Evolutionary conservation across 2,888 invertebrate species (phyloP), one percentile per base, ranked within the genome.

Genomic region (Labia minor): DNA sequence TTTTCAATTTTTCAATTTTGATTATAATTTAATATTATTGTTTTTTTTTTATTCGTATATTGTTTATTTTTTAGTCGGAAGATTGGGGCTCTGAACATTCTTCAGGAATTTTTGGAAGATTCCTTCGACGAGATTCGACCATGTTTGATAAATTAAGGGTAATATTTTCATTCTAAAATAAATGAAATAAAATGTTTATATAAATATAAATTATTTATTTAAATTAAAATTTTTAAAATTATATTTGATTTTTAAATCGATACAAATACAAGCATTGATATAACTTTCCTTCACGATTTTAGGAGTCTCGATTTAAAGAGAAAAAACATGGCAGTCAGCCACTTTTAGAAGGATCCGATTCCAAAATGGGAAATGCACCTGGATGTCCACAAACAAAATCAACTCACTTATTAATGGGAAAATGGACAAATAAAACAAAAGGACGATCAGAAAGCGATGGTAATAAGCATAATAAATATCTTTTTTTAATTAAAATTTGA

Each of bases 71-170:
- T 37, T 72, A 86, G 85, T 85, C 85, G 67, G 87, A 88, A 73
- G 87, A 87, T 75, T 86, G 85, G 77, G 85, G 86, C 69, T 89
- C 88, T 1, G 88, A 88, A 74, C 82, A 85, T 72, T 87, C 88
- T 1, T 86, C 87, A 1, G 83, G 84, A 70, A 80, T 87, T 66
- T 83, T 88, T 67, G 85, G 85, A 21, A 83, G 86, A 72, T 83
- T 87, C 75, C 80, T 87, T 64, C 78, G 84, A 37, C 79, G 85
- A 68, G 86, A 86, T 74, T 82, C 83, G 4, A 83, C 81, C 4
- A 49, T 73, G 19, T 68, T 72, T 26, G 72, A 33, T 71, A 76
- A 67, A 69, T 70, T 61, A 76, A 76, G 71, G 71, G 71, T 72
- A 67, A 67, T n/a, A 14, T 19, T 21, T 64, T 6, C n/a, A 20